Conservation (phyloP, 2,113 vertebrate genomes). For the Pterocles orientalis region DNA sequence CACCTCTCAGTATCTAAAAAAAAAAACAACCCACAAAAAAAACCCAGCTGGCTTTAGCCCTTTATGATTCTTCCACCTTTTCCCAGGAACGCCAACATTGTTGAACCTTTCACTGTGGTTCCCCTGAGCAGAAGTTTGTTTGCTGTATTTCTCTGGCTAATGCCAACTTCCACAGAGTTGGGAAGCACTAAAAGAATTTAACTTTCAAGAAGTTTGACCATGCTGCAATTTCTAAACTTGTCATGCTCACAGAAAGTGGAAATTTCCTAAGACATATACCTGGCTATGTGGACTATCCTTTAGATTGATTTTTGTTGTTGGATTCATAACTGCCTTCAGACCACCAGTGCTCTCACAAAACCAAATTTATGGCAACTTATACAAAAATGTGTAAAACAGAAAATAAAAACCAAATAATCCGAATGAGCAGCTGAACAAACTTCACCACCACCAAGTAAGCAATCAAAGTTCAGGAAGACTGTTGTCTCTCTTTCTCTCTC, state of each 20-base stretch:
- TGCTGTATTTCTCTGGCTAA: neutral
- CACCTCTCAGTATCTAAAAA: neutral
- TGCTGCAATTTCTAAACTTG: neutral
- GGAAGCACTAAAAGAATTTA: neutral
- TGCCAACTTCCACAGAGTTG: neutral
- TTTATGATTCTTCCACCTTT: neutral
- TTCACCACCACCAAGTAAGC: neutral
- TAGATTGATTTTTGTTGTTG: neutral
- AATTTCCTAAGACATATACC: neutral
- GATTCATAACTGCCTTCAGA: neutral
- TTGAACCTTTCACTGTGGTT: neutral
- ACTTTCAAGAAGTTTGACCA: neutral
- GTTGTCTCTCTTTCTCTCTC: neutral
- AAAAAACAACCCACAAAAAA: too few species aligned
- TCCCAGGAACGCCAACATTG: neutral
- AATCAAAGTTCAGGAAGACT: neutral
- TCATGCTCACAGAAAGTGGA: rapidly evolving
- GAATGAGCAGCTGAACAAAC: neutral
- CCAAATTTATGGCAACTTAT: neutral
- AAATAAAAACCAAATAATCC: neutral
- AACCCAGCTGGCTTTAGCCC: rapidly evolving
- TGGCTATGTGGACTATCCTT: neutral
- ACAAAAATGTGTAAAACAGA: neutral
- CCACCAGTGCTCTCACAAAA: neutral
- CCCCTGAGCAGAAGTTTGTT: neutral